Base-by-base conservation (phyloP, 2,888 invertebrate genomes). In the Nephrocerus scutellatus region DNA sequence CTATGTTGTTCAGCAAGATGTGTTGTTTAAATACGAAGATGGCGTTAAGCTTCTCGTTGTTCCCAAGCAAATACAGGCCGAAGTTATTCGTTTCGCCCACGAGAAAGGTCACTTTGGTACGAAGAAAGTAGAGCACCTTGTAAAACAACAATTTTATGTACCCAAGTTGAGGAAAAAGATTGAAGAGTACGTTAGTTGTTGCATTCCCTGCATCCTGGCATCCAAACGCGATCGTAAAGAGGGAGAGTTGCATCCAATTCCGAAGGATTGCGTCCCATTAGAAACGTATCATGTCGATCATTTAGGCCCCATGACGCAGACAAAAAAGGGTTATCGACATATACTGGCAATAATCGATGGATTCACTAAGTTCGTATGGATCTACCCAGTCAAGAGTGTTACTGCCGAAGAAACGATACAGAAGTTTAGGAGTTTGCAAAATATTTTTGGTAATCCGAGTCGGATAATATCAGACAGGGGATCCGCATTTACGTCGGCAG, bases 401-500 rank as follows among this genome's bases (percentile, higher is more conserved):
- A 42, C 50, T 1, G 33, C 48, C 2, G 44, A 43, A 12, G 62
- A 67, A 29, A 55, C 52, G 0, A 5, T 65, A 10, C 29, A 49
- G 2, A 22, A 12, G 10, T 26, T 64, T 3, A 16, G 33, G 6
- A 16, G 20, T 3, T 33, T 39, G 20, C 3, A 37, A 2, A 16
- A 19, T 1, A 9, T 32, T 9, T 44, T 44, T 24, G 38, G 44
- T 6, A 44, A 38, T 13, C 56, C 58, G 3, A 43, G 20, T 5
- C 38, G 55, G 5, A 47, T 67, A 9, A 55, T 67, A 7, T 52
- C 56, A 2, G 66, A 69, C 38, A 41, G 58, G 25, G 64, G 65
- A n/a, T 50, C 57, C 12, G 52, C 53, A 5, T 68, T 62, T 37
- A 67, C 64, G 0, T 54, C 59, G 2, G 48, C 51, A n/a, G 28